Evolutionary conservation across 2,888 invertebrate genomes (phyloP), one percentile per base, ranked within the genome.

Genomic region (Sylvicola cinctus): DNA sequence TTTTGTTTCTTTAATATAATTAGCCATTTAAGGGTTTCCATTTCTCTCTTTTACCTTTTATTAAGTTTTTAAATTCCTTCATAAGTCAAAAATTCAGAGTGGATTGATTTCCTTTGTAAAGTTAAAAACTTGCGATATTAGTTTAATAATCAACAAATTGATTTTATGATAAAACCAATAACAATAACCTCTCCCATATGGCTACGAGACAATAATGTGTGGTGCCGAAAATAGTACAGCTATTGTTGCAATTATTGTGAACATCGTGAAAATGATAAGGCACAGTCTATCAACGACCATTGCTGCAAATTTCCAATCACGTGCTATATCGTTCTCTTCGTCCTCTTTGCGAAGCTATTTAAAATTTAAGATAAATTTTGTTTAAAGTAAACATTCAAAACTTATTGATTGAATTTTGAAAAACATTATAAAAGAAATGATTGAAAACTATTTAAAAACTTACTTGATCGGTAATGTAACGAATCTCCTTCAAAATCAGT

Each of bases 211-310:
- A 55, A 58, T 58, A 55, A 58, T 58, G 72, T 90, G 88, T 54
- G 90, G 90, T 63, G 90, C 90, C 63, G 87, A 84, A 67, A 87
- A 77, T 62, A 91, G 77, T 70, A 90, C 88, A 68, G 87, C 87
- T 69, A 88, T 78, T 63, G 90, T 88, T 65, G 88, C 87, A 66
- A 88, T 77, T 72, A 88, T 84, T 68, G 90, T 90, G 76, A 90
- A 90, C 69, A 87, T 75, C 67, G 90, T 88, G 78, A 95, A 95
- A 71, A 91, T 80, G 73, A 91, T 88, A 76, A 95, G 84, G 80
- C 95, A 95, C 74, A 93, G 76, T 74, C 93, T 80, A 76, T 95
- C 95, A 69, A 95, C 88, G 68, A 95, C 93, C 88, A 93, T 91
- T 64, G 93, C 93, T 63, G 93, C 93, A 68, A 93, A 95, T 70